A percentile compares a stretch with the other conserved stretches of the same genome.
Conservation (phyloP, 2,113 vertebrate genomes). For the Anhinga rufa region DNA sequence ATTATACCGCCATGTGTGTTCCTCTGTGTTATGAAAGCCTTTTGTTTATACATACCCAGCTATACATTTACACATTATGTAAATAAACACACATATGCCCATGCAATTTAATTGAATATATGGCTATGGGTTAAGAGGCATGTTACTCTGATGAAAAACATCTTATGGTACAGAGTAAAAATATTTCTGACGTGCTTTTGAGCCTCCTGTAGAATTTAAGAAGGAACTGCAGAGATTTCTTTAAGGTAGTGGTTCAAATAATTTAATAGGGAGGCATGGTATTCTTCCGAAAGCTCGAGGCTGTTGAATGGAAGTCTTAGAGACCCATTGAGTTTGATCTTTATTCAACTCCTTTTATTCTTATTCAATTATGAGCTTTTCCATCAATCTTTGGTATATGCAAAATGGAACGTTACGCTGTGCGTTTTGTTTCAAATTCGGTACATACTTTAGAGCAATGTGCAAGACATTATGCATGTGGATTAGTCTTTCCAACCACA, state of each 20-base stretch:
- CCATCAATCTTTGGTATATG: background rate
- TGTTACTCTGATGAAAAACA: constrained; percentile 63
- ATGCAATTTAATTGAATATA: constrained; percentile 65
- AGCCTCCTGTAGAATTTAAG: constrained; percentile 57
- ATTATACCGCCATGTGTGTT: constrained; percentile 56
- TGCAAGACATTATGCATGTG: background rate
- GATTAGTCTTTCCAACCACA: constrained; percentile 7
- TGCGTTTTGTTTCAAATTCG: background rate
- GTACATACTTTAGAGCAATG: background rate
- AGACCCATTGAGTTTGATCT: background rate
- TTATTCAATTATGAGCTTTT: background rate
- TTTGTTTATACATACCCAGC: constrained; percentile 63
- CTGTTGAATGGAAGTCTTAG: background rate
- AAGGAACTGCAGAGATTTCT: constrained; percentile 45
- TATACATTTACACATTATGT: constrained; percentile 67
- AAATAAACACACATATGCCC: constrained; percentile 68
- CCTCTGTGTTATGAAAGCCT: constrained; percentile 62
- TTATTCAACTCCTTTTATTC: background rate
- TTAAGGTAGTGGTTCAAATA: constrained; percentile 7
- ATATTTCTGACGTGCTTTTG: constrained; percentile 21
- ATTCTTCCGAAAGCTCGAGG: background rate
- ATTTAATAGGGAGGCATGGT: background rate
- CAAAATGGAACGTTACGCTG: background rate
- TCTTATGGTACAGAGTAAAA: constrained; percentile 57
- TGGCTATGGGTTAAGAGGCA: constrained; percentile 57